A percentile compares a stretch with the other conserved stretches of the same genome.
Evolutionary conservation across 2,797 vertebrate species (phyloP).

Genomic region (Avahi laniger): DNA sequence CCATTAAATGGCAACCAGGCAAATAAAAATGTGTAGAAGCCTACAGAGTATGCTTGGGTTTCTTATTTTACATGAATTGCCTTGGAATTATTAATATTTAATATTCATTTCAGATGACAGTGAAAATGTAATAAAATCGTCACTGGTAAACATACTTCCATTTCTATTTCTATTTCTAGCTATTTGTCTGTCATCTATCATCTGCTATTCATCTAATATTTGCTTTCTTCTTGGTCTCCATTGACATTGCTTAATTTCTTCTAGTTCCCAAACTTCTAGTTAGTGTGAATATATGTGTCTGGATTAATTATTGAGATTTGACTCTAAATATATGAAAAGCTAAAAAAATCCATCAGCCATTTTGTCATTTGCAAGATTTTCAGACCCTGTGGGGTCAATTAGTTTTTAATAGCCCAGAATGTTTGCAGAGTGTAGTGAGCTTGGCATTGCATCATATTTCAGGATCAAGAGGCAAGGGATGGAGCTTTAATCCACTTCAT

Average conservation of each 20-base stretch:
- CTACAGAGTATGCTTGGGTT: not conserved
- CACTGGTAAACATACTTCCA: not conserved
- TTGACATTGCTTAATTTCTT: conserved; percentile 22
- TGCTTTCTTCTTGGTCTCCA: not conserved
- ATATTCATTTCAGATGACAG: not conserved
- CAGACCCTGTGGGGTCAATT: not conserved
- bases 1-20: not conserved
- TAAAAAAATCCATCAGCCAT: not conserved
- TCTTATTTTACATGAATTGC: not conserved
- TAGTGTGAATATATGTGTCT: not conserved
- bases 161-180: not conserved
- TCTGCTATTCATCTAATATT: not conserved
- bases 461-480: not conserved
- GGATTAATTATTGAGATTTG: not conserved
- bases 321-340: not conserved
- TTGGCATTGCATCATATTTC: not conserved
- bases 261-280: not conserved
- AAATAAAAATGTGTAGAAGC: not conserved
- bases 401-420: conserved; percentile 4
- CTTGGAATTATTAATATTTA: not conserved
- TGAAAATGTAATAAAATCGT: not conserved
- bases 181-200: not conserved
- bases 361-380: not conserved
- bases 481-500: not conserved
- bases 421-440: not conserved